These are phyloP conservation scores for Heliconius ismenius DNA, from an alignment of 2,888 invertebrate genomes.

Conservation along the genomic window DNA sequence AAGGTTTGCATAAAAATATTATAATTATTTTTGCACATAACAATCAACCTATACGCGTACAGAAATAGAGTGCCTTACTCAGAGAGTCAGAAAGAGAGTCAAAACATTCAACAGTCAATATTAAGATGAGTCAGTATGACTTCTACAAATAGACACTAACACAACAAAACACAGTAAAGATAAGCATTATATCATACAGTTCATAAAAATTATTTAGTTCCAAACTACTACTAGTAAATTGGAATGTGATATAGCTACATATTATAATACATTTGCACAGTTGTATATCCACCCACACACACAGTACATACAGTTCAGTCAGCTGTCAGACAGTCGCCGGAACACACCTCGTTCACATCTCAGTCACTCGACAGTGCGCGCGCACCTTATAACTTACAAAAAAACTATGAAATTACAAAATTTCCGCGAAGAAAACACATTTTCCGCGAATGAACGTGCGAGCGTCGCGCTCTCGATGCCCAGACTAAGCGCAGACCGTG, in stretches of 20 bases:
- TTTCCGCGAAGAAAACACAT: constrained; percentile 76
- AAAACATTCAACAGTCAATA: not conserved
- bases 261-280: constrained; percentile 16
- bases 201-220: not conserved
- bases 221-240: not conserved
- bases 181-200: not conserved
- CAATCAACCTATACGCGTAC: not conserved
- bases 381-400: constrained; percentile 63
- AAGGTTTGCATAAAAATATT: not conserved
- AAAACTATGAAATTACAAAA: constrained; percentile 63
- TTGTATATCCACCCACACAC: constrained; percentile 3
- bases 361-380: constrained; percentile 57
- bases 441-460: constrained; percentile 80
- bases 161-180: not conserved
- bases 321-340: constrained; percentile 48
- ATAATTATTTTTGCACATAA: not conserved
- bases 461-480: constrained; percentile 80
- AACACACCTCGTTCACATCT: constrained; percentile 38
- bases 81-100: no score
- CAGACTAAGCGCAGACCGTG: constrained; percentile 81
- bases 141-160: not conserved
- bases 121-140: not conserved
- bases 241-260: not conserved
- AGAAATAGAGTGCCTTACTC: not conserved
- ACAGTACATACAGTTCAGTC: constrained; percentile 41